phyloP scores from a whole-genome alignment of 2,113 vertebrate genomes.

The Serinus canaria region DNA sequence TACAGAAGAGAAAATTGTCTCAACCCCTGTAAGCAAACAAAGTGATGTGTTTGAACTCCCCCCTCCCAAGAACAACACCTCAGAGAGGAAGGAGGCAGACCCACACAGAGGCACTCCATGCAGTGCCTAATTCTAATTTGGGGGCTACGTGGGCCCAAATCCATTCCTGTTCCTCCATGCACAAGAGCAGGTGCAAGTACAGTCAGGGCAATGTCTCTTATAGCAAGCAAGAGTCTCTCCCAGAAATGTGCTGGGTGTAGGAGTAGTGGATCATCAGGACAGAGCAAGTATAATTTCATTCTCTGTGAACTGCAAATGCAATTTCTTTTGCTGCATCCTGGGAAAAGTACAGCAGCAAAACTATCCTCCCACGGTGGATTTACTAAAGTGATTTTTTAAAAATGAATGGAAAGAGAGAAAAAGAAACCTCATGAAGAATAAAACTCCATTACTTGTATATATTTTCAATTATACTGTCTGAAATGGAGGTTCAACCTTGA shows the following conservation, averaged over 20 bases:
- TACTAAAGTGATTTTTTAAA: constrained; percentile 15
- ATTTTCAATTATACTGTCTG: not conserved
- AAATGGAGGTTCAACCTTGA: not conserved
- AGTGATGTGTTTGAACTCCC: not conserved
- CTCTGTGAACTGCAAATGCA: constrained; percentile 45
- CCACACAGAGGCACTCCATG: not conserved
- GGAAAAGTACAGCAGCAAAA: constrained; percentile 42
- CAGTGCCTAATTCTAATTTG: not conserved
- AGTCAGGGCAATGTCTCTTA: not conserved
- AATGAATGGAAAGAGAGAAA: constrained; percentile 27
- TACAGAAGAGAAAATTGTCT: not conserved
- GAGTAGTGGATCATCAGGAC: constrained; percentile 12
- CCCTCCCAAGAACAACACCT: not conserved
- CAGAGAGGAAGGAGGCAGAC: not conserved
- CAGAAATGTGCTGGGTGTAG: constrained; percentile 14
- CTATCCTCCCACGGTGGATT: constrained; percentile 35
- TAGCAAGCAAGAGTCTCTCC: not conserved
- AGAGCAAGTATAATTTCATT: constrained; percentile 50
- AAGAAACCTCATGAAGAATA: not conserved
- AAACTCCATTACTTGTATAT: not conserved
- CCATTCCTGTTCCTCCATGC: not conserved
- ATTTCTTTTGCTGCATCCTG: constrained; percentile 36
- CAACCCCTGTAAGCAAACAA: not conserved
- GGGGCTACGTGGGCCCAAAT: not conserved
- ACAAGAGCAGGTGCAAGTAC: not conserved